Evolutionary conservation across 2,797 vertebrate species (phyloP).

Genomic region (Emydoidea blandingii): DNA sequence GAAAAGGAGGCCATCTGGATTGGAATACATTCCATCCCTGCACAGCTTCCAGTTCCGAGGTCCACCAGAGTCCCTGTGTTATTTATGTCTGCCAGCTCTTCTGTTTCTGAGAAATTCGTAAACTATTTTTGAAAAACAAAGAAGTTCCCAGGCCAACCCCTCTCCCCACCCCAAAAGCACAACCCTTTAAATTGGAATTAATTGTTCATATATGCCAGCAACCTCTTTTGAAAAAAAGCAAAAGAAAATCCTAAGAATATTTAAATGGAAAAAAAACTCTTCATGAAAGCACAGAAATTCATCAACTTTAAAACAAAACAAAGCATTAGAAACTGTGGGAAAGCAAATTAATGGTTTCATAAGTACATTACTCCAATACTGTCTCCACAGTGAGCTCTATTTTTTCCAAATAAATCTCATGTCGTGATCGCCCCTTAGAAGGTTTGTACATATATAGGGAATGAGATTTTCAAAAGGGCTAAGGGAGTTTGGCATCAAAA

Average conservation of each 20-base stretch:
- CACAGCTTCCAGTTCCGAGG: background rate
- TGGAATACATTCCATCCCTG: fast-evolving
- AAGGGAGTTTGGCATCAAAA: too few species aligned
- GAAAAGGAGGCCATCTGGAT: background rate
- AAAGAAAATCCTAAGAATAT: too few species aligned
- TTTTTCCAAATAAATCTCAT: too few species aligned
- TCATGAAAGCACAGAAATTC: too few species aligned
- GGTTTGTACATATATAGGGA: too few species aligned
- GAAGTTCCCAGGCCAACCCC: background rate
- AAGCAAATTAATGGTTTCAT: background rate
- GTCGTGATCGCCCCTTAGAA: too few species aligned
- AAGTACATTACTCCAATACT: too few species aligned
- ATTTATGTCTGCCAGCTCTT: background rate
- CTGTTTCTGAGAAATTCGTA: background rate
- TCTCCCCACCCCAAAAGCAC: fast-evolving
- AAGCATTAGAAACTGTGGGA: background rate
- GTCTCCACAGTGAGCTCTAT: too few species aligned
- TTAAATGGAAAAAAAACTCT: too few species aligned
- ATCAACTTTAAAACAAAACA: background rate
- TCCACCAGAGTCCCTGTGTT: background rate
- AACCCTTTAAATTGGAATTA: background rate
- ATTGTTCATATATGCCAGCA: too few species aligned
- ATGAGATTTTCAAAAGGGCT: too few species aligned
- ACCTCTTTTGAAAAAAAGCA: too few species aligned
- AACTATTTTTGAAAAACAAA: background rate